Base-by-base conservation (phyloP, 2,113 vertebrate genomes). In the Girardinichthys multiradiatus region DNA sequence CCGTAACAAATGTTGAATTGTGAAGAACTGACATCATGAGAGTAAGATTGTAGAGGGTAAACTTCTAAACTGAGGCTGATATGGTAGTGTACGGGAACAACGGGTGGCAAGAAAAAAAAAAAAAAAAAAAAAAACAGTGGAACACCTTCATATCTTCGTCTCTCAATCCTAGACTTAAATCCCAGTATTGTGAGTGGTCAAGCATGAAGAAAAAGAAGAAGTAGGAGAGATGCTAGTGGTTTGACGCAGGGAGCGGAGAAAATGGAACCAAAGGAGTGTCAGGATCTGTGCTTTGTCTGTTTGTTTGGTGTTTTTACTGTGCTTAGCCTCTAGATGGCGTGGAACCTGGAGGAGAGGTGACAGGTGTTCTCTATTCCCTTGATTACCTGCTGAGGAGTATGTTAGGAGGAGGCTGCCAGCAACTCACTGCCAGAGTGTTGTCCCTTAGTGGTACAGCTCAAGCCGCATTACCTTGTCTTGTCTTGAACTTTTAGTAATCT, bases 161-260 rank as follows among this genome's bases (percentile, higher is more conserved):
- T 80, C 84, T 91, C 86, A 76, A 90, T 92, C 80, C 85, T 89
- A 61, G 63, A 42, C 77, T 37, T 45, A 89, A 92, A 91, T 88
- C 86, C 76, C 82, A 37, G 48, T 31, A 87, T 83, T 82, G 79
- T 80, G 87, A 89, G 81, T 81, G 89, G 89, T 92, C 82, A 90
- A 82, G 45, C 6, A 21, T 2, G 1, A 9, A 29, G 28, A 15
- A 13, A 19, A 11, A 26, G 29, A 27, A 82, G 71, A 64, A 67
- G 62, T 8, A 70, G 8, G 72, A 72, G 67, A 83, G n/a, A 45
- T 57, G 80, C 80, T 62, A 68, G 68, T 63, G 58, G 74, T 59
- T 77, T 77, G 63, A 68, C 17, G 76, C 74, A 79, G 51, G 68
- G 65, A 33, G 65, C 27, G 60, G 72, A 86, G 82, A 70, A 81